Conservation (phyloP, 2,797 vertebrate genomes). For the Eulemur coronatus region DNA sequence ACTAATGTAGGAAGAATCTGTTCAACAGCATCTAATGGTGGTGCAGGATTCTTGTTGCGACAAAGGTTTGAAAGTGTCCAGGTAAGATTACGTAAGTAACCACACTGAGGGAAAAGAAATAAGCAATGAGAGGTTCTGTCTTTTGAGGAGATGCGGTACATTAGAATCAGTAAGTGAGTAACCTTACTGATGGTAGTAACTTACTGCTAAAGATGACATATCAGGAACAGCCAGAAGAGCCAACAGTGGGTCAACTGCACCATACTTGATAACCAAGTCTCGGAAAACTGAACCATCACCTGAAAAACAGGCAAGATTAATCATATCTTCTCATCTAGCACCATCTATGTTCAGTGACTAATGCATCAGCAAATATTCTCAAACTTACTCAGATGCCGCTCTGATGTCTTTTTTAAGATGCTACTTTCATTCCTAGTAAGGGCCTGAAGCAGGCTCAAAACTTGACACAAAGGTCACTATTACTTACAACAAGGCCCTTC, state of each 20-base stretch:
- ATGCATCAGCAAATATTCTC: neutral
- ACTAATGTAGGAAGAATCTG: constrained; percentile 93
- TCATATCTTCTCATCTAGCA: neutral
- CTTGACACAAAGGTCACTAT: neutral
- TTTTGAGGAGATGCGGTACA: neutral
- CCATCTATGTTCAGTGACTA: neutral
- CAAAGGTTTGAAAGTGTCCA: constrained; percentile 99
- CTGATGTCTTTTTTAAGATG: neutral
- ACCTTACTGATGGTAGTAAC: constrained; percentile 69
- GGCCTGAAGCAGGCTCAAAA: neutral
- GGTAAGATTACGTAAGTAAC: constrained; percentile 95
- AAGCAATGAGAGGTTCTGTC: neutral
- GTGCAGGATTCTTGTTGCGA: constrained; percentile 97
- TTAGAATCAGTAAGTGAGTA: neutral
- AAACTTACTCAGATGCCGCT: neutral
- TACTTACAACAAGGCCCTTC: neutral
- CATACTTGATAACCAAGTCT: constrained; percentile 96
- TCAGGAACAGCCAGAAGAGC: constrained; percentile 93
- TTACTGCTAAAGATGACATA: constrained; percentile 90
- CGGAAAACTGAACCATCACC: constrained; percentile 95
- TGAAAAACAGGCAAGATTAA: constrained; percentile 70
- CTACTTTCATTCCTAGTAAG: neutral
- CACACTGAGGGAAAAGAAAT: constrained; percentile 83
- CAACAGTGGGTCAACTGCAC: constrained; percentile 92
- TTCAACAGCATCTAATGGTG: constrained; percentile 90